A percentile compares a stretch with the other conserved stretches of the same genome.
Conservation (phyloP, 2,888 invertebrate genomes). For the Ptilodon capucinus region DNA sequence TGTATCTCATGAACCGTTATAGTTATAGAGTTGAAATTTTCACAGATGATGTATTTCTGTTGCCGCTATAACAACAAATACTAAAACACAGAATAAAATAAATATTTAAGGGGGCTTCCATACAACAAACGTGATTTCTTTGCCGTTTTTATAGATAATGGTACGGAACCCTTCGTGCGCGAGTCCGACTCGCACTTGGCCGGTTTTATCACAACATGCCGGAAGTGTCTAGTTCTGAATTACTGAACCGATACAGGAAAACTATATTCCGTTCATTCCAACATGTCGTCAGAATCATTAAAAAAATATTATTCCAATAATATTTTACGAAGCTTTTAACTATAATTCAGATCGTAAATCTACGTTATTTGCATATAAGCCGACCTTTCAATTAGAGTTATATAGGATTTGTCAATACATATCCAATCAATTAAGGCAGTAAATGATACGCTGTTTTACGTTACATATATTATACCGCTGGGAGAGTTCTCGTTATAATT, state of each 20-base stretch:
- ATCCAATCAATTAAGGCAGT: background rate
- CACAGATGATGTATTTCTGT: too few relatives aligned
- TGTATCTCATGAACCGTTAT: too few relatives aligned
- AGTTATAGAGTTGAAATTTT: too few relatives aligned
- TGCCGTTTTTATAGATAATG: too few relatives aligned
- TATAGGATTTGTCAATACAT: background rate
- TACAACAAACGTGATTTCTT: too few relatives aligned
- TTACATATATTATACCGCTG: background rate
- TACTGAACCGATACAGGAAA: background rate
- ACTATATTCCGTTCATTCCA: background rate
- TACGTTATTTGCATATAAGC: background rate
- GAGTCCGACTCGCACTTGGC: too few relatives aligned
- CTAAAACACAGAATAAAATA: too few relatives aligned
- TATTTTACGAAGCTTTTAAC: background rate
- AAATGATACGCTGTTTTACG: background rate
- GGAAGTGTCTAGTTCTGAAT: background rate
- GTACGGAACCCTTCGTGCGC: too few relatives aligned
- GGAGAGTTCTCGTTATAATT: background rate
- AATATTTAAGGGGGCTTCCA: too few relatives aligned
- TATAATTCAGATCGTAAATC: background rate
- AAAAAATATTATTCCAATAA: too few relatives aligned
- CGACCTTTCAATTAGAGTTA: background rate
- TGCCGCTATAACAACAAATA: too few relatives aligned
- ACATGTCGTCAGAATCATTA: background rate
- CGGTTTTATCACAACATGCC: too few relatives aligned